These are phyloP conservation scores for Cathartes aura DNA, from an alignment of 2,113 vertebrate species.

Conservation along the genomic window DNA sequence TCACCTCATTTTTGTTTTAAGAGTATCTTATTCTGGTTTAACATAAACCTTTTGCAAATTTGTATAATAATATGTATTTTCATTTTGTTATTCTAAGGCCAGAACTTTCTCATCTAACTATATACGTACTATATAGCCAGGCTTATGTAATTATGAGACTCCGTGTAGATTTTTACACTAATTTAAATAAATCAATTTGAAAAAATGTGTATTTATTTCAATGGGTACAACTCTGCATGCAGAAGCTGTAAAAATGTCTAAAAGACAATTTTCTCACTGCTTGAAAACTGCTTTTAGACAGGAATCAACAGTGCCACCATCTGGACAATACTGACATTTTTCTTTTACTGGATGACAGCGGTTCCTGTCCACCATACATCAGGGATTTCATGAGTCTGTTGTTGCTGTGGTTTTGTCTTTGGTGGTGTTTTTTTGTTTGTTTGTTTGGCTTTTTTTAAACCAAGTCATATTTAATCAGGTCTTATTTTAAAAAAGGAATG, in stretches of 20 bases:
- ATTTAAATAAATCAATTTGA: background rate
- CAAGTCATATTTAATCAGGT: background rate
- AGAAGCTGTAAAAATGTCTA: background rate
- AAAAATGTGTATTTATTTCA: background rate
- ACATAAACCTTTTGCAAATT: background rate
- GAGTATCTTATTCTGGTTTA: background rate
- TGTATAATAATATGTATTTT: background rate
- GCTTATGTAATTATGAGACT: background rate
- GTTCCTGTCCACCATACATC: background rate
- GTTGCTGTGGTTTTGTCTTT: background rate
- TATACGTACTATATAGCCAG: background rate
- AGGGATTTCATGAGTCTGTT: accelerated
- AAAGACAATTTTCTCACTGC: background rate
- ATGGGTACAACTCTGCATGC: background rate
- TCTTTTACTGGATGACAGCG: background rate
- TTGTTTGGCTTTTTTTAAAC: background rate
- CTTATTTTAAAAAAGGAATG: background rate
- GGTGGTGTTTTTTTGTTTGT: background rate
- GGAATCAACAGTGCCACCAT: conserved; percentile 54
- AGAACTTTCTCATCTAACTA: background rate
- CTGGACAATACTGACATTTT: conserved; percentile 33
- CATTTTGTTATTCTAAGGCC: background rate
- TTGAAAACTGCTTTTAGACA: background rate
- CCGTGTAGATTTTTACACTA: background rate
- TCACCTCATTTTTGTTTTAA: background rate